These are phyloP conservation scores for Catocala fraxini DNA, from an alignment of 2,888 invertebrate species.

Conservation along the genomic window DNA sequence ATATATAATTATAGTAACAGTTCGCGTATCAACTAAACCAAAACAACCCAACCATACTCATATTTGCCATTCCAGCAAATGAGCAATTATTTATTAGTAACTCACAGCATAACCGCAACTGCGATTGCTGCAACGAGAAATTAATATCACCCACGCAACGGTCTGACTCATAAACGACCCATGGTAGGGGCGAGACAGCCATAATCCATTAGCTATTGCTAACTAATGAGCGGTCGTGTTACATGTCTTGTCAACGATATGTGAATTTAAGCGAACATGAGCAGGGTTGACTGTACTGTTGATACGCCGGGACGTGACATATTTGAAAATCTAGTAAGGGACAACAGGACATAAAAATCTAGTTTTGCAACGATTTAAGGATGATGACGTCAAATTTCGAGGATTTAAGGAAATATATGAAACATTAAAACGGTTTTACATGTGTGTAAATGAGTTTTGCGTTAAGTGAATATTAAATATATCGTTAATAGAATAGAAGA, in stretches of 20 bases:
- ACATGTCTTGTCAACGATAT: slow-evolving; percentile 46
- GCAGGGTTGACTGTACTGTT: slow-evolving; percentile 11
- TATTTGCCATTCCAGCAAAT: slow-evolving; percentile 42
- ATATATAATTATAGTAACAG: too few relatives aligned
- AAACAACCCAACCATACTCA: slow-evolving; percentile 24
- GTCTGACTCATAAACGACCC: slow-evolving; percentile 52
- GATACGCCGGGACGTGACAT: background rate
- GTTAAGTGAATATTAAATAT: too few relatives aligned
- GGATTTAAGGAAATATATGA: too few relatives aligned
- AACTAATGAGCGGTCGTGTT: slow-evolving; percentile 44
- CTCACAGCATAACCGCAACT: slow-evolving; percentile 43
- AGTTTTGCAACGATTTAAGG: too few relatives aligned
- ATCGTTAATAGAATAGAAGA: too few relatives aligned
- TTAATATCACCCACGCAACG: slow-evolving; percentile 61
- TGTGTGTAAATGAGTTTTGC: too few relatives aligned
- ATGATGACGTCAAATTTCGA: too few relatives aligned
- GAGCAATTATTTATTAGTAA: slow-evolving; percentile 51
- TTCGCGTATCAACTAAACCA: slow-evolving; percentile 7
- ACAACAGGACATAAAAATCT: too few relatives aligned
- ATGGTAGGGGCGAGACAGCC: slow-evolving; percentile 18
- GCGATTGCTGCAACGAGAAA: slow-evolving; percentile 53
- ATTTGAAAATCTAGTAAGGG: too few relatives aligned
- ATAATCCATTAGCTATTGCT: slow-evolving; percentile 39
- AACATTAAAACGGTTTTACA: too few relatives aligned
- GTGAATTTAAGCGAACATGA: slow-evolving; percentile 20